Evolutionary conservation across 2,888 invertebrate species (phyloP), one percentile per base, ranked within the genome.

Genomic region (Rhamphomyia laevipes): DNA sequence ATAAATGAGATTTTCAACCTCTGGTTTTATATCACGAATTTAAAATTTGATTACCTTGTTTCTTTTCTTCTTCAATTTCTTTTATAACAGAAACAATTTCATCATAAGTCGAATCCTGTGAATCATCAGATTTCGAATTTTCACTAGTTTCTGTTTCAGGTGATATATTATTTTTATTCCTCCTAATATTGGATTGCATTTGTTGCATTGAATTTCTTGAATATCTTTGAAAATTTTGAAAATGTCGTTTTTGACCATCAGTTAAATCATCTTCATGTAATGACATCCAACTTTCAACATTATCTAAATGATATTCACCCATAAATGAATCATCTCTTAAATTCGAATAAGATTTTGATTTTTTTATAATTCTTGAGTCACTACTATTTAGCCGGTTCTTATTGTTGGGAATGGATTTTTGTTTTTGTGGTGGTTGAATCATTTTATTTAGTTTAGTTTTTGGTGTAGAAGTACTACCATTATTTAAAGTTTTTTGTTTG

Each of bases 271-370:
- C 17, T 11, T 48, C 45, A 49, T 71, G 65, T 56, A 67, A 61
- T 10, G 71, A 67, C 68, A 71, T 71, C 71, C 71, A 71, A 49
- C 66, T 68, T 47, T 70, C 71, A 30, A 71, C 63, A 56, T 70
- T 69, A 51, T 71, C 71, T 51, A 71, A 57, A 56, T 71, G 65
- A 49, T 70, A 70, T 49, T 70, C 69, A 45, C 61, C 63, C 6
- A 70, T 52, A 51, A 65, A 67, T 1, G 65, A 61, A 47, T 70
- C 68, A 51, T 70, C 65, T 2, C 67, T 57, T 27, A 63, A 51
- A 35, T 57, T 61, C 9, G 50, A 45, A 37, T 49, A 57, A 16
- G 58, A 56, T 16, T 54, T 51, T 0, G 61, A 56, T 47, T 64
- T 66, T 21, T 13, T 58, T 35, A 55, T 55, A 18, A 15, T 16